phyloP scores from a whole-genome alignment of 2,888 invertebrate genomes.

The Hymenopus coronatus region DNA sequence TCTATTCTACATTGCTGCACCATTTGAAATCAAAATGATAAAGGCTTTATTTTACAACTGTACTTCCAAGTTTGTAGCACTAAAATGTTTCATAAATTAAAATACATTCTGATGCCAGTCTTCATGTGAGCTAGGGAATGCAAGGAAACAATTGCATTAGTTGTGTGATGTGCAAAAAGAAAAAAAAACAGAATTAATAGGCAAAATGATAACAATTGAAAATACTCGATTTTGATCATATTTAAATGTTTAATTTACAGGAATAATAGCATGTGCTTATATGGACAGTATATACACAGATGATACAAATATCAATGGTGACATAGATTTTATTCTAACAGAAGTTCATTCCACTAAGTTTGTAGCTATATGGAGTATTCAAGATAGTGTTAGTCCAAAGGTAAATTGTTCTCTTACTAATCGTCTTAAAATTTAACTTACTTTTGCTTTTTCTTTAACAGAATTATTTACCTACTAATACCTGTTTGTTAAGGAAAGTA shows the following conservation, averaged over 20 bases:
- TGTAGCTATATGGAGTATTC: conserved; percentile 5
- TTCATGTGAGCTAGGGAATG: no score
- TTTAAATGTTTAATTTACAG: neutral
- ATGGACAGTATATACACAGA: neutral
- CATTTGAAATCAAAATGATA: no score
- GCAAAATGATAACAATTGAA: no score
- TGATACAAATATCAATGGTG: neutral
- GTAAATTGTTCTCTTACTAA: neutral
- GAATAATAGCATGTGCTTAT: conserved; percentile 5
- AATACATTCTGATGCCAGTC: no score
- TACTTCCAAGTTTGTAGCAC: no score
- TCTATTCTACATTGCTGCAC: no score
- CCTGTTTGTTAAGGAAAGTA: neutral
- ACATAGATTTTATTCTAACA: neutral
- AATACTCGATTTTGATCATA: neutral
- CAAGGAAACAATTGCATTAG: no score
- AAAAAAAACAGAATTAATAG: no score
- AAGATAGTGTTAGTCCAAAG: neutral
- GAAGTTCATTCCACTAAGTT: neutral
- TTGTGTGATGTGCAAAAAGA: no score
- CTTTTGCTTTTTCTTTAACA: neutral
- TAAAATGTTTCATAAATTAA: no score
- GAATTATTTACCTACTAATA: no score
- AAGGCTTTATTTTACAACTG: no score
- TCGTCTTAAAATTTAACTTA: conserved; percentile 41